These are phyloP conservation scores for Plusia festucae DNA, from an alignment of 2,888 invertebrate species.

Conservation along the genomic window DNA sequence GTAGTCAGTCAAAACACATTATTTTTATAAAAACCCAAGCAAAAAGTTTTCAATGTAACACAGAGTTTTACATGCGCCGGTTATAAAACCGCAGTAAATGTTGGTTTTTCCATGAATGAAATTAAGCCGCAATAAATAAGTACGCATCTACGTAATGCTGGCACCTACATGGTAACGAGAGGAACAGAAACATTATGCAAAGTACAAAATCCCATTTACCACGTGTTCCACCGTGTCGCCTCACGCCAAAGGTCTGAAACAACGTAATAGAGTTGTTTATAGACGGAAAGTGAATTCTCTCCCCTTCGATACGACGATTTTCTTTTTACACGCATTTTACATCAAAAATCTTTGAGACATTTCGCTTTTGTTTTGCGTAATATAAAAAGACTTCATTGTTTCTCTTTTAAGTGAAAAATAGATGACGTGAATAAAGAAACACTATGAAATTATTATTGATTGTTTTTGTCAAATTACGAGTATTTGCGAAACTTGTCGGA, in stretches of 20 bases:
- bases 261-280: slow-evolving; percentile 78
- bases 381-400: slow-evolving; percentile 34
- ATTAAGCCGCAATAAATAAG: slow-evolving; percentile 50
- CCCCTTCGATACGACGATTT: slow-evolving; percentile 67
- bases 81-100: slow-evolving; percentile 54
- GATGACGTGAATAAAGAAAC: slow-evolving; percentile 30
- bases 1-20: too few relatives aligned
- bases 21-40: slow-evolving; percentile 25
- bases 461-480: slow-evolving; percentile 53
- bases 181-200: slow-evolving; percentile 77
- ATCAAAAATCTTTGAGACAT: slow-evolving; percentile 28
- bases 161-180: slow-evolving; percentile 51
- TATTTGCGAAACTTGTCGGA: slow-evolving; percentile 57
- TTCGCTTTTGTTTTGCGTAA: slow-evolving; percentile 32
- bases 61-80: slow-evolving; percentile 37
- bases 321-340: slow-evolving; percentile 47
- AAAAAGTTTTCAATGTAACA: slow-evolving; percentile 24
- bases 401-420: slow-evolving; percentile 49
- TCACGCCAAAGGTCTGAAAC: slow-evolving; percentile 67
- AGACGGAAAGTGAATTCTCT: slow-evolving; percentile 70
- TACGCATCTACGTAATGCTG: slow-evolving; percentile 33
- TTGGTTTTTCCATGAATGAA: slow-evolving; percentile 44
- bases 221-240: slow-evolving; percentile 64
- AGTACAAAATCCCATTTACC: slow-evolving; percentile 79
- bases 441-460: slow-evolving; percentile 52